These are phyloP conservation scores for Entomyzon cyanotis DNA, from an alignment of 2,113 vertebrate species.

Conservation along the genomic window DNA sequence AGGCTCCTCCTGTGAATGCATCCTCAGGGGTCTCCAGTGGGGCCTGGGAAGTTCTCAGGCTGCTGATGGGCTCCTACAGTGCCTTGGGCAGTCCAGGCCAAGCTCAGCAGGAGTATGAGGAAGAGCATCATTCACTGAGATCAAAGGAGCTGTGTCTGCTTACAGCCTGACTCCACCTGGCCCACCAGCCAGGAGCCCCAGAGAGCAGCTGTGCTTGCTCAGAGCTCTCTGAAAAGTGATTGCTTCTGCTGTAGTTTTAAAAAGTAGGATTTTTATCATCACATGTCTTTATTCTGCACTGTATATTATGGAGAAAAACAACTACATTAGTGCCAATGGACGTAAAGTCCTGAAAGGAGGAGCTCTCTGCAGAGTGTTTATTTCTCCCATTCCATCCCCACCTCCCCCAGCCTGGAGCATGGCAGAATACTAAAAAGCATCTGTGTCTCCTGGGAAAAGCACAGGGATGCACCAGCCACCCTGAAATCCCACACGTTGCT, in stretches of 20 bases:
- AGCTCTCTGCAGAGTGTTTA: not conserved
- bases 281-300: not conserved
- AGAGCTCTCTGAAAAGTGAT: not conserved
- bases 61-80: not conserved
- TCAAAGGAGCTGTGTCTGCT: not conserved
- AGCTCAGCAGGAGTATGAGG: not conserved
- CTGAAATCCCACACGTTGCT: not conserved
- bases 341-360: not conserved
- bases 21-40: not conserved
- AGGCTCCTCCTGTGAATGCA: not conserved
- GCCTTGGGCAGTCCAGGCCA: not conserved
- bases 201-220: not conserved
- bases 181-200: not conserved
- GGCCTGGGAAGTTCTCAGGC: not conserved
- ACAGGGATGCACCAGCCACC: not conserved
- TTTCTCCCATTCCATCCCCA: not conserved
- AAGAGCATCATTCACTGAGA: not conserved
- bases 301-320: not conserved
- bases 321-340: not conserved
- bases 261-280: not conserved
- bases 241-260: not conserved
- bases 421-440: not conserved
- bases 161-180: not conserved
- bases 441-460: not conserved
- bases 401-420: not conserved